These are phyloP conservation scores for Platycercus adscitus DNA, from an alignment of 2,113 vertebrate genomes.

Conservation along the genomic window DNA sequence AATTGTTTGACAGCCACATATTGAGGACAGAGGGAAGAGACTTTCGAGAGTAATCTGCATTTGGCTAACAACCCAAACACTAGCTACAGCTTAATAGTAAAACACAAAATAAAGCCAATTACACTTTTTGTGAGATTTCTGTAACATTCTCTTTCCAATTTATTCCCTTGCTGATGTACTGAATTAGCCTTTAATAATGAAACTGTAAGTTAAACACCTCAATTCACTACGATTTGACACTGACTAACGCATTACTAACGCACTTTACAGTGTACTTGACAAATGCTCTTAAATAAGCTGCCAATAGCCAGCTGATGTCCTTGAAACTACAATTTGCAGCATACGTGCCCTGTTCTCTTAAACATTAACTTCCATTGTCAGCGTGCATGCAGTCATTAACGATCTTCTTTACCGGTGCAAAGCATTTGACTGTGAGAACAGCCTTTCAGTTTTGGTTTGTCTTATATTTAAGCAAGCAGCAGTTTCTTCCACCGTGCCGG, in stretches of 20 bases:
- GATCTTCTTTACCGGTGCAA: fast-evolving
- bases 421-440: background rate
- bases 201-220: background rate
- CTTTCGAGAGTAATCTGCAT: background rate
- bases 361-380: background rate
- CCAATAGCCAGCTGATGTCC: background rate
- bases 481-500: fast-evolving
- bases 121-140: background rate
- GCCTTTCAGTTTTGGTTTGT: too few relatives aligned
- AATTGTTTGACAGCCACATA: background rate
- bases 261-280: too few relatives aligned
- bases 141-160: background rate
- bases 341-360: fast-evolving
- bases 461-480: background rate
- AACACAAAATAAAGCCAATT: background rate
- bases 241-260: background rate
- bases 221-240: fast-evolving
- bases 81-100: background rate
- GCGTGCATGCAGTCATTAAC: fast-evolving
- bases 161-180: background rate
- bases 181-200: background rate
- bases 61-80: background rate
- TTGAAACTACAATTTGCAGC: background rate
- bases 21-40: background rate
- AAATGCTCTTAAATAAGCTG: background rate